Percentiles rank a stretch among this genome's conserved stretches.
Conservation (phyloP, 2,113 vertebrate genomes). For the Mirounga angustirostris region DNA sequence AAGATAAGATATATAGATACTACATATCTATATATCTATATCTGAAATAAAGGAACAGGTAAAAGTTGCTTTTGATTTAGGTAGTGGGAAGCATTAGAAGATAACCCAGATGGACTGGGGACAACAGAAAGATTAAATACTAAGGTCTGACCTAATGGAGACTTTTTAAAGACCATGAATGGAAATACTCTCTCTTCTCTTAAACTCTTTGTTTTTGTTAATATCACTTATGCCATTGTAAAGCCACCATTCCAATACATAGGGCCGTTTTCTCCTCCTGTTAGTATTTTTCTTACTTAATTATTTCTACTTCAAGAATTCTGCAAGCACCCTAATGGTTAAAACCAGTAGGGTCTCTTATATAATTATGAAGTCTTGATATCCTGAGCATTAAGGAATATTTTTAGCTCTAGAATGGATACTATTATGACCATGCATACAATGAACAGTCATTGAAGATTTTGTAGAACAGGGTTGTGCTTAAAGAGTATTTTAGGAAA, state of each 20-base stretch:
- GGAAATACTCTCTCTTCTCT: neutral
- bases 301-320: constrained; percentile 4
- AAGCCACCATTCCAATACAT: neutral
- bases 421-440: neutral
- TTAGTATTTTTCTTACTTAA: neutral
- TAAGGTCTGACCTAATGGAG: neutral
- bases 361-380: neutral
- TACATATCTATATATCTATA: neutral
- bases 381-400: neutral
- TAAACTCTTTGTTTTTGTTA: neutral
- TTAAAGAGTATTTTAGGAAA: neutral
- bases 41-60: neutral
- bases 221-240: neutral
- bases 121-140: neutral
- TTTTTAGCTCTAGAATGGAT: neutral
- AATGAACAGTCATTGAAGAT: neutral
- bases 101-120: neutral
- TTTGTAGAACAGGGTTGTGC: neutral
- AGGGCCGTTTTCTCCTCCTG: neutral
- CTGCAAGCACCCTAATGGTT: neutral
- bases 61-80: neutral
- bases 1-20: neutral
- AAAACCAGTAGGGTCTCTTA: neutral
- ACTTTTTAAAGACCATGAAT: neutral
- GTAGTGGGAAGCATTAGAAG: neutral